These are phyloP conservation scores for Euura saliciscinereae DNA, from an alignment of 1,140 invertebrate genomes.

Conservation along the genomic window DNA sequence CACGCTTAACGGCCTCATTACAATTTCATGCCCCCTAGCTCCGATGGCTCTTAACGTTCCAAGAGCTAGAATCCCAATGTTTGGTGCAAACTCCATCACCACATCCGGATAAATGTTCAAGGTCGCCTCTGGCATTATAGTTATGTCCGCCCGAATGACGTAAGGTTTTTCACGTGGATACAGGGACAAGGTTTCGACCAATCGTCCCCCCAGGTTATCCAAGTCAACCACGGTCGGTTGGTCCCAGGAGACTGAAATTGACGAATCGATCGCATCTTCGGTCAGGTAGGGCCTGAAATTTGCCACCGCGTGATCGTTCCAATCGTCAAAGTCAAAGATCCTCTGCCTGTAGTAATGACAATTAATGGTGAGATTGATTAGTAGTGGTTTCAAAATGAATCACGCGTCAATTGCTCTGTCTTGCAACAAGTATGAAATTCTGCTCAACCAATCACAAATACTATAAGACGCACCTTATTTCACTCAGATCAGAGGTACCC, in stretches of 20 bases:
- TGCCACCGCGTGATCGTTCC: constrained; percentile 97
- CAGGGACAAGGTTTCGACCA: constrained; percentile 77
- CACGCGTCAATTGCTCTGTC: too few species aligned
- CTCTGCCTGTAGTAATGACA: constrained; percentile 57
- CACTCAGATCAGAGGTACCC: constrained; percentile 76
- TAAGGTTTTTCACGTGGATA: constrained; percentile 76
- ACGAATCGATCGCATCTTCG: constrained; percentile 75
- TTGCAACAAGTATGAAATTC: too few species aligned
- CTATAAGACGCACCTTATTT: constrained; percentile 64
- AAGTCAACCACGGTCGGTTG: constrained; percentile 62
- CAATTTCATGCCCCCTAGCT: constrained; percentile 76
- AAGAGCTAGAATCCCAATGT: constrained; percentile 95
- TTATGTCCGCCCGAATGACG: constrained; percentile 88
- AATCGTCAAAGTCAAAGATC: constrained; percentile 99
- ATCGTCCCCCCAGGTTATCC: constrained; percentile 82
- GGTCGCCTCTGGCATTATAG: constrained; percentile 92
- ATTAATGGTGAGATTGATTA: constrained; percentile 2
- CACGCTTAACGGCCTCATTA: constrained; percentile 75
- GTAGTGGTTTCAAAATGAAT: too few species aligned
- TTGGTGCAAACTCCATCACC: constrained; percentile 92
- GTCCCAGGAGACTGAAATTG: constrained; percentile 74
- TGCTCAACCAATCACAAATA: not conserved
- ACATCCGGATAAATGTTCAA: constrained; percentile 90
- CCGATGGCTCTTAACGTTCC: constrained; percentile 90
- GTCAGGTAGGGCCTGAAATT: constrained; percentile 87